Conservation (phyloP, 2,113 vertebrate species). For the Crotalus viridis region DNA sequence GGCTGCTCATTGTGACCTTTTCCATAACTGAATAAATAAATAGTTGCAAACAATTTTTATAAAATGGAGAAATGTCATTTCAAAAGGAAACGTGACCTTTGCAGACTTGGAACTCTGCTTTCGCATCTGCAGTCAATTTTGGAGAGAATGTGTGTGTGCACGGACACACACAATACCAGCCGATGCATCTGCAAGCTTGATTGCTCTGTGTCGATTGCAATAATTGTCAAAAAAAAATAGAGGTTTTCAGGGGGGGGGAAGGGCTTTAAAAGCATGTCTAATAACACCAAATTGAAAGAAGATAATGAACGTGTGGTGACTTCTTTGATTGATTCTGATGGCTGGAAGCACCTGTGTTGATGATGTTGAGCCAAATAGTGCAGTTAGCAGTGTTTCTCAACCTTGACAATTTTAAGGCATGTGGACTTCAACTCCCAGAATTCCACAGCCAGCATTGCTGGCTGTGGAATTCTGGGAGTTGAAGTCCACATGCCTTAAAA, state of each 20-base stretch:
- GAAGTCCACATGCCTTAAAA: too few relatives aligned
- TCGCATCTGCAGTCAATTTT: neutral
- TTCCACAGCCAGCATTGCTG: too few relatives aligned
- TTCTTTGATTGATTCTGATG: neutral
- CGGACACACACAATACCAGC: neutral
- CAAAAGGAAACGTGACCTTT: conserved; percentile 13
- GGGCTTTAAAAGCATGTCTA: neutral
- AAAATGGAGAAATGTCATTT: neutral
- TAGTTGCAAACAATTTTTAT: neutral
- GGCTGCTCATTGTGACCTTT: neutral
- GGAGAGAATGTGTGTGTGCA: neutral
- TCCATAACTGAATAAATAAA: neutral
- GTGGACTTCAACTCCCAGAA: too few relatives aligned
- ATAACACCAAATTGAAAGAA: neutral
- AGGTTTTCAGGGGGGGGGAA: neutral
- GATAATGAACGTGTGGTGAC: neutral
- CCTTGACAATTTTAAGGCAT: too few relatives aligned
- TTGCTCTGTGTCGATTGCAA: neutral
- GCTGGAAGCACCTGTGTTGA: neutral
- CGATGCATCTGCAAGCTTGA: neutral
- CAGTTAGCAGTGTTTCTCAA: neutral
- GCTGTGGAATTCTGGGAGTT: too few relatives aligned
- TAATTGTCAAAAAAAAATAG: conserved; percentile 18
- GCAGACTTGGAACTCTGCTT: conserved; percentile 22
- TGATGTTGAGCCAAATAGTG: neutral